These are phyloP conservation scores for Lacerta bilineata DNA, from an alignment of 2,797 vertebrate genomes.

Conservation along the genomic window DNA sequence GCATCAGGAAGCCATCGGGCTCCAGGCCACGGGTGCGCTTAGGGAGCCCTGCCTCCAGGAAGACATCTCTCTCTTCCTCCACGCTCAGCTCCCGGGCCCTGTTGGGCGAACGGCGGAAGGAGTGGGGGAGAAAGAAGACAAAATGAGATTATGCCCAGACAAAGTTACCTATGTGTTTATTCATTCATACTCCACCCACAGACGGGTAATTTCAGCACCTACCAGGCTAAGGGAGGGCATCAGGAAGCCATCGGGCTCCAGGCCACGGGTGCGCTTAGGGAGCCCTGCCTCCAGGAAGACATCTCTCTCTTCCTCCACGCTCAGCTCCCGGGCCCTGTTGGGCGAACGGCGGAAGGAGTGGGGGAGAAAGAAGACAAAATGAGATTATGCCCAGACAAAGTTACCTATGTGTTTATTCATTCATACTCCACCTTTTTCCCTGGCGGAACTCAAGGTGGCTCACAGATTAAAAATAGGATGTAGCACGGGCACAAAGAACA, in stretches of 20 bases:
- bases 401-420: too few species aligned
- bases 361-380: neutral
- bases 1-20: slow-evolving; percentile 55
- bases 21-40: slow-evolving; percentile 59
- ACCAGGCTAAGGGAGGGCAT: slow-evolving; percentile 73
- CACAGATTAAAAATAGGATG: too few species aligned
- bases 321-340: slow-evolving; percentile 61
- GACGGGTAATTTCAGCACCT: neutral
- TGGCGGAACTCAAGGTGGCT: too few species aligned
- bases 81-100: slow-evolving; percentile 62
- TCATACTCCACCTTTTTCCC: too few species aligned
- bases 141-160: neutral
- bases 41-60: slow-evolving; percentile 60
- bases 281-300: slow-evolving; percentile 61
- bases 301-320: slow-evolving; percentile 56
- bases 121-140: neutral
- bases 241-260: slow-evolving; percentile 53
- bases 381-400: neutral
- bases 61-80: slow-evolving; percentile 59
- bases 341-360: neutral
- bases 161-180: too few species aligned
- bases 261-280: slow-evolving; percentile 56
- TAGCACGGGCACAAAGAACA: too few species aligned
- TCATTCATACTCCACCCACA: too few species aligned
- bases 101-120: neutral